Evolutionary conservation across 2,113 vertebrate species (phyloP), one percentile per base, ranked within the genome.

Genomic region (Galemys pyrenaicus): DNA sequence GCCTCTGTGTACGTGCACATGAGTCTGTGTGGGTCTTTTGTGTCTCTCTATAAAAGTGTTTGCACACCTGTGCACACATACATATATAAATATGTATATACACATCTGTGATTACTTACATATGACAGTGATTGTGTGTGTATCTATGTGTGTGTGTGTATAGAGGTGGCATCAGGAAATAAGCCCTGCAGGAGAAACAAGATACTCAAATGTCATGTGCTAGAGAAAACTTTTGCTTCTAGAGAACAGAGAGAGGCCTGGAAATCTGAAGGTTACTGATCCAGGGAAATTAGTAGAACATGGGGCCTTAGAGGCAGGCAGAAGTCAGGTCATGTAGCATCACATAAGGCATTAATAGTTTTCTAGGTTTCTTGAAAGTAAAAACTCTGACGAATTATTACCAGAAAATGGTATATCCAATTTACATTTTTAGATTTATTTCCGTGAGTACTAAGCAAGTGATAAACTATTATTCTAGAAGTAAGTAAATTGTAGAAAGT

Each of bases 291-390:
- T 46, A 71, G 26, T 75, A 81, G 37, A 86, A 77, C 5, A 35
- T 68, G n/a, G 10, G 1, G 3, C 67, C 62, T 85, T 13, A n/a
- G 41, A 26, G 6, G 10, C 11, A 56, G n/a, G 24, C 9, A 46
- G 17, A 56, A 11, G 5, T 17, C n/a, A 75, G 22, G 73, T 60
- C 46, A 22, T 65, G 7, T n/a, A 78, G 46, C 16, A 78, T 41
- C 62, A 77, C 39, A 3, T 35, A 77, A 44, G 5, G 11, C 20
- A 77, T 26, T 2, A 91, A 79, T 3, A 44, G 28, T 87, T n/a
- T n/a, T n/a, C 70, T 58, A n/a, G 30, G 87, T 85, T 85, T 87
- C 87, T 94, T 37, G 20, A 64, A 87, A 84, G n/a, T 58, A 13
- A 58, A 89, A 56, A 7, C 10, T 58, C 28, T 62, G 49, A 86